Conservation (phyloP, 2,797 vertebrate species). For the Pantherophis vulpinus region DNA sequence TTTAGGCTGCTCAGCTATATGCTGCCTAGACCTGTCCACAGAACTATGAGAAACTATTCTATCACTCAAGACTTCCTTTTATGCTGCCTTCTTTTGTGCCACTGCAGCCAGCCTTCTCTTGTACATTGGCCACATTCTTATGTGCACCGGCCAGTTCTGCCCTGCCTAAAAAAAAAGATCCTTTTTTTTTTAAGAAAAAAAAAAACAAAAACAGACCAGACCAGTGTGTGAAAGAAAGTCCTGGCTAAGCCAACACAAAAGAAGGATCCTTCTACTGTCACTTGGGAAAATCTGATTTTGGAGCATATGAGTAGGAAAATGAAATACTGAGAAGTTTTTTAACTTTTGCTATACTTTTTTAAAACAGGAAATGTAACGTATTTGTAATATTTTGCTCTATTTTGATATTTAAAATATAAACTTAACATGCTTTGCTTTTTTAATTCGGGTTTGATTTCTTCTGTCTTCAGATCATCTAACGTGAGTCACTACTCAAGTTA, state of each 20-base stretch:
- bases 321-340: not conserved
- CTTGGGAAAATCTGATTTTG: not conserved
- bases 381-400: not conserved
- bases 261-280: not conserved
- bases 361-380: not conserved
- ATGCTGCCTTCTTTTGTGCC: not conserved
- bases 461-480: not conserved
- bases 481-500: not conserved
- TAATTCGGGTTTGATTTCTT: not conserved
- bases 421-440: not conserved
- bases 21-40: too few relatives aligned
- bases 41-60: not conserved
- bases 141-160: not conserved
- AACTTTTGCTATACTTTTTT: not conserved
- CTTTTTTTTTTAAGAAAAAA: too few relatives aligned
- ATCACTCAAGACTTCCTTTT: not conserved
- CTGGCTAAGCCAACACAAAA: not conserved
- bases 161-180: not conserved
- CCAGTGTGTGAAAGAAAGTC: not conserved
- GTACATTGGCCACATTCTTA: not conserved
- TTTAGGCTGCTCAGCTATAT: not conserved
- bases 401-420: not conserved
- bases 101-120: not conserved
- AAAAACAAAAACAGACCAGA: not conserved
- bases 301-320: not conserved